Conservation (phyloP, 2,888 invertebrate species). For the Nymphalis urticae region DNA sequence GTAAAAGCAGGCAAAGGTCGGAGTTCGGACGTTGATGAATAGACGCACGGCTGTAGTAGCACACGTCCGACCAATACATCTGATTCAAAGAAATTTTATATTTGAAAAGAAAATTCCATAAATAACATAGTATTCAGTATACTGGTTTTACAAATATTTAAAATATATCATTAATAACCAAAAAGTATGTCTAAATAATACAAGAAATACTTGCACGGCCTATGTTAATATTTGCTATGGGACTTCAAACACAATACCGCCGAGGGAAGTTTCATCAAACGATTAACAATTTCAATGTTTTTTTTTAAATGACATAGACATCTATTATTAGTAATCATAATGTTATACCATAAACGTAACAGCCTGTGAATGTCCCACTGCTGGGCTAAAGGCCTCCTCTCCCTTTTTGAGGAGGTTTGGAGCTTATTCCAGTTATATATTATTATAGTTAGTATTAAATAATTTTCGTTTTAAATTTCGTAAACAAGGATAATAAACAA, state of each 20-base stretch:
- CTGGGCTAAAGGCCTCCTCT: too few relatives aligned
- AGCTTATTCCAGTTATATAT: too few relatives aligned
- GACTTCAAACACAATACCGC: background rate
- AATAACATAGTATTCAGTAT: too few relatives aligned
- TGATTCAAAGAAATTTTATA: slow-evolving; percentile 16
- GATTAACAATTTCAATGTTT: background rate
- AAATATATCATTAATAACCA: too few relatives aligned
- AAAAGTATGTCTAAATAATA: too few relatives aligned
- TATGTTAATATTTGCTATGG: background rate
- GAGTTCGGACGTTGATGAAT: slow-evolving; percentile 60
- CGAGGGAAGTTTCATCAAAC: slow-evolving; percentile 3
- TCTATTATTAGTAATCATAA: background rate
- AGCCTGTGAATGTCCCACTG: too few relatives aligned
- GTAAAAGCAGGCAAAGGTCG: slow-evolving; percentile 42
- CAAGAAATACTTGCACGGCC: background rate
- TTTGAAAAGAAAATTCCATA: slow-evolving; percentile 11
- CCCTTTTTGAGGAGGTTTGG: too few relatives aligned
- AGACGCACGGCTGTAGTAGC: slow-evolving; percentile 35
- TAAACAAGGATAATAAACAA: background rate
- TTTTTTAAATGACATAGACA: background rate
- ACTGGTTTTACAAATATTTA: too few relatives aligned
- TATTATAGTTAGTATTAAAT: background rate
- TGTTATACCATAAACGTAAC: too few relatives aligned
- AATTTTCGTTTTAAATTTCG: background rate
- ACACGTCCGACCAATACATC: slow-evolving; percentile 18